These are phyloP conservation scores for Pristionchus entomophagus DNA, from an alignment of 2,888 invertebrate species.

Conservation along the genomic window DNA sequence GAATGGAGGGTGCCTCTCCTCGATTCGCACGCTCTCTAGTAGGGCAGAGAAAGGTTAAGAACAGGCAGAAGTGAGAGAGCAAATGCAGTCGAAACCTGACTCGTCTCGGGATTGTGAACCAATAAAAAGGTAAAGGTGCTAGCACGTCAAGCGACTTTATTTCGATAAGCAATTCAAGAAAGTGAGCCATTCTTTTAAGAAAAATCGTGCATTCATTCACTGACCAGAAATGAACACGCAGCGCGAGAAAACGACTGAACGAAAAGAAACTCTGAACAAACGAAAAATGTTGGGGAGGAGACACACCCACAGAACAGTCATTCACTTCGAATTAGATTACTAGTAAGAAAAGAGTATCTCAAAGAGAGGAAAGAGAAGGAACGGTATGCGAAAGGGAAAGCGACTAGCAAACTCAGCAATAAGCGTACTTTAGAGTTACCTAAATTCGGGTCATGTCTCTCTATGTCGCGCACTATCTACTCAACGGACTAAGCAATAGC, in stretches of 20 bases:
- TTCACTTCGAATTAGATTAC: slow-evolving; percentile 41
- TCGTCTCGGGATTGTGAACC: too few species aligned
- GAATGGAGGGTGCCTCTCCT: too few species aligned
- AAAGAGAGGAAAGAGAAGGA: neutral
- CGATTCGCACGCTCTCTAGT: neutral
- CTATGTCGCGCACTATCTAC: too few species aligned
- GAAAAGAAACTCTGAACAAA: neutral
- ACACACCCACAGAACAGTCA: slow-evolving; percentile 9
- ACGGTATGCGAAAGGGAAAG: neutral
- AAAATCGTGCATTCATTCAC: neutral
- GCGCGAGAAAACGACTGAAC: neutral
- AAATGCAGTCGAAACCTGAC: neutral
- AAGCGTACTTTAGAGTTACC: too few species aligned
- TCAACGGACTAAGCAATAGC: too few species aligned
- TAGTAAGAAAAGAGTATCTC: neutral
- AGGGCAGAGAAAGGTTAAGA: neutral
- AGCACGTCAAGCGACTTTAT: too few species aligned
- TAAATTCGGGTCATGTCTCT: too few species aligned
- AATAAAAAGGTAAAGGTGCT: too few species aligned
- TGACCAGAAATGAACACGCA: neutral
- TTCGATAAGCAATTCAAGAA: too few species aligned
- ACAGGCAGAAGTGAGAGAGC: neutral
- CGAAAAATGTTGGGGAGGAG: neutral
- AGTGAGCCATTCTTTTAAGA: too few species aligned
- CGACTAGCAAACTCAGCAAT: too few species aligned